Evolutionary conservation across 2,113 vertebrate species (phyloP), one percentile per base, ranked within the genome.

Genomic region (Perognathus longimembris): DNA sequence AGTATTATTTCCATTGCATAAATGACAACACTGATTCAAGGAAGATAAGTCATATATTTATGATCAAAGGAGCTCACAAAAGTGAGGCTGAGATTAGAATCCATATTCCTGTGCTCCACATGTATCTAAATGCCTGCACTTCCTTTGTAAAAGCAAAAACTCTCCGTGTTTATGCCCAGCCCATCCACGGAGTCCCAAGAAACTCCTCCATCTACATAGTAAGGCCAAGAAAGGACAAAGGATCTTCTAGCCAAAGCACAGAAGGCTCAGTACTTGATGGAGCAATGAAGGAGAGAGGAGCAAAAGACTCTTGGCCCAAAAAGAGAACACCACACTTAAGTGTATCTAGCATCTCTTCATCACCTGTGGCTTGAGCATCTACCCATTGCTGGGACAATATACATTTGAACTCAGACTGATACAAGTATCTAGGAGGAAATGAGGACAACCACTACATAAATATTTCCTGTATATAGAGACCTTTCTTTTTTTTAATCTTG

Each of bases 401-500:
- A 66, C 21, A 45, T 36, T 57, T 73, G 61, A 8, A 40, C 11
- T 40, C 59, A 30, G 38, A 28, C 66, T 91, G 59, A 79, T 18
- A 89, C 22, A 83, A 74, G 80, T 71, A 73, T 42, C 67, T 77
- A 59, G 69, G 45, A 95, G 24, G 38, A 30, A 74, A 76, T 66
- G 64, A 42, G 22, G 38, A 28, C 42, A 85, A 34, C 26, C 1
- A 30, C 34, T 40, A 90, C 32, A 61, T 92, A 85, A 75, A 75
- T 61, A 57, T 45, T 86, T 89, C 54, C n/a, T 76, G 20, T 42
- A 18, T 64, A 77, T 7, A 76, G 32, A 90, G 64, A 78, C 34
- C 28, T n/a, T 79, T 66, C 7, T 77, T 91, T 92, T 63, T 87
- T 85, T 81, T 80, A 40, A 89, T 87, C 88, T 90, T 71, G 61